phyloP scores from a whole-genome alignment of 2,113 vertebrate genomes.

The Mirounga angustirostris region DNA sequence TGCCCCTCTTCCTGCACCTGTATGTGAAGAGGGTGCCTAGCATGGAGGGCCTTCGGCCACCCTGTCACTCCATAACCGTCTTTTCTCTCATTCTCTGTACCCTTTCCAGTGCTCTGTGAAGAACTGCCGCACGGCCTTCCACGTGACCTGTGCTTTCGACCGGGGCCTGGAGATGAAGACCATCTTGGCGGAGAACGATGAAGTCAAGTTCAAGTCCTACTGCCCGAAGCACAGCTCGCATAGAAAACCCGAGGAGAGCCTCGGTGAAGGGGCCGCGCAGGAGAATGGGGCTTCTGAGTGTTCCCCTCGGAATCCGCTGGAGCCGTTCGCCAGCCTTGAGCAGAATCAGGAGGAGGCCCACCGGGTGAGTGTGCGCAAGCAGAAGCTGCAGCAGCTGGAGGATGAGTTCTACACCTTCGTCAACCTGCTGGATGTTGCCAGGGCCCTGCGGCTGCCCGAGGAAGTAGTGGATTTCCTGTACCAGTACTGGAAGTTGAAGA shows the following conservation, averaged over 20 bases:
- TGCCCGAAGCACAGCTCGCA: slow-evolving; percentile 95
- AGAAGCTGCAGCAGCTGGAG: slow-evolving; percentile 97
- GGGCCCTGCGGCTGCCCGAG: slow-evolving; percentile 88
- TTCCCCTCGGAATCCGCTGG: slow-evolving; percentile 71
- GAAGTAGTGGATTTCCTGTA: slow-evolving; percentile 95
- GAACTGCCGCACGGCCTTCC: slow-evolving; percentile 97
- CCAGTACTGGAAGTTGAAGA: slow-evolving; percentile 99
- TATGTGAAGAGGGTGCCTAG: rapidly evolving
- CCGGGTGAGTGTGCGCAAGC: slow-evolving; percentile 93
- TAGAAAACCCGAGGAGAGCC: slow-evolving; percentile 79
- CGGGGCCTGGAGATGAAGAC: slow-evolving; percentile 96
- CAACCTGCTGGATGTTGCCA: slow-evolving; percentile 91
- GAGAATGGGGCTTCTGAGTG: slow-evolving; percentile 79
- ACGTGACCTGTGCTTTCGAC: slow-evolving; percentile 96
- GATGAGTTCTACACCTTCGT: slow-evolving; percentile 97
- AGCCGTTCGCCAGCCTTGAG: slow-evolving; percentile 85
- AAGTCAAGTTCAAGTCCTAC: slow-evolving; percentile 98
- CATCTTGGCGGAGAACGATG: slow-evolving; percentile 95
- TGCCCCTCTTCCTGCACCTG: rapidly evolving
- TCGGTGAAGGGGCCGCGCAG: slow-evolving; percentile 80
- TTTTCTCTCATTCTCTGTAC: not conserved
- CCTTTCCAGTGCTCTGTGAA: slow-evolving; percentile 95
- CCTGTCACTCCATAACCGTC: rapidly evolving
- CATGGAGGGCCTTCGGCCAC: not conserved
- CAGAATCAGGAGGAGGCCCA: slow-evolving; percentile 91